A percentile compares a stretch with the other conserved stretches of the same genome.
These are phyloP conservation scores for Grammomys surdaster DNA, from an alignment of 2,113 vertebrate species.

Conservation along the genomic window DNA sequence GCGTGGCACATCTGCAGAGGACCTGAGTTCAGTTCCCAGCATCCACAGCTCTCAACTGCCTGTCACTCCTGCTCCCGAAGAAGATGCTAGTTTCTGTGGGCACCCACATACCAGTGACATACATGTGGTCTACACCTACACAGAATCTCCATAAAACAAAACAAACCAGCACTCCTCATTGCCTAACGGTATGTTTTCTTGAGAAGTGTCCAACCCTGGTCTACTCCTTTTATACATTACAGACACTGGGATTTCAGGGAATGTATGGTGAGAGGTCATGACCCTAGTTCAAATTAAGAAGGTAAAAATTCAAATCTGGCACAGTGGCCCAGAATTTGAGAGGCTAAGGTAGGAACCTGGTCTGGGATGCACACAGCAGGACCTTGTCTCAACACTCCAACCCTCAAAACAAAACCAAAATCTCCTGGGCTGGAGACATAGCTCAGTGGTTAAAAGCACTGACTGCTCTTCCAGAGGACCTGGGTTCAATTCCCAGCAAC, in stretches of 20 bases:
- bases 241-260: constrained; percentile 44
- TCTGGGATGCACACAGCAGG: neutral
- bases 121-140: neutral
- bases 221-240: neutral
- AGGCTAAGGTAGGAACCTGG: too few species aligned
- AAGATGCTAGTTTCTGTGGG: neutral
- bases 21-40: neutral
- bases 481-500: neutral
- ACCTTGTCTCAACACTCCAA: neutral
- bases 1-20: neutral
- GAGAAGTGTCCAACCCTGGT: neutral
- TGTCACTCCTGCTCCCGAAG: neutral
- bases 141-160: neutral
- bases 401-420: neutral
- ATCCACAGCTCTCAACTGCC: neutral
- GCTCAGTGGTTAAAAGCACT: neutral
- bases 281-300: neutral
- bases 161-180: neutral
- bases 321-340: neutral
- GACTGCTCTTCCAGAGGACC: neutral
- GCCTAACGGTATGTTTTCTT: neutral
- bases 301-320: neutral
- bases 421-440: neutral
- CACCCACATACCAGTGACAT: neutral
- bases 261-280: neutral